Evolutionary conservation across 1,140 invertebrate genomes (phyloP), one percentile per base, ranked within the genome.

Genomic region (Charaxes varanes): DNA sequence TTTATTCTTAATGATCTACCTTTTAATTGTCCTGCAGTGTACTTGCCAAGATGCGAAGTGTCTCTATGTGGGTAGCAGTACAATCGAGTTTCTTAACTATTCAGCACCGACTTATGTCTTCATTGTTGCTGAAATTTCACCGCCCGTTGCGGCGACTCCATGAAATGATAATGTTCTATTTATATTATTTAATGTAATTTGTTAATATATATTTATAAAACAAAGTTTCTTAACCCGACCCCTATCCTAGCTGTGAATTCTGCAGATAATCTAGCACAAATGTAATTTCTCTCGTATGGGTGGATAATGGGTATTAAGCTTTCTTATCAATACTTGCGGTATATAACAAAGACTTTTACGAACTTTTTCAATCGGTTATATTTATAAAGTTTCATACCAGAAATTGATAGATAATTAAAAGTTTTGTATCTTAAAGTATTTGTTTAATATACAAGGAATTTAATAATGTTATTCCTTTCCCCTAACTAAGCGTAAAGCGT

Each of bases 81-180:
- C 33, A 46, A 37, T 37, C 30, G 41, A 59, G 52, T 55, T 60
- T 38, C 38, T 44, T 41, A 60, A 55, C 56, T 49, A 55, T 60
- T 52, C 45, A 41, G 36, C 43, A 52, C 41, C 28, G 35, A 55
- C 52, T 35, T 38, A 45, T 38, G 41, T 46, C 47, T 58, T 41
- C 41, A 55, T 44, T 54, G 35, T 41, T 38, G 43, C 38, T 35
- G 37, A 50, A 38, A 50, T 50, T 50, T 42, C 33, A 45, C 13
- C 18, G 8, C 10, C 12, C 13, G 7, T 7, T 15, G 22, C 6
- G 21, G 12, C n/a, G 8, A 18, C 5, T 22, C 12, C 2, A 31
- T 17, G 10, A 27, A 5, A 11, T 27, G 32, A 21, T 35, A 36
- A 34, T 37, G 3, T 31, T 13, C 17, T 26, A 24, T 19, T 10